A percentile compares a stretch with the other conserved stretches of the same genome.
Conservation (phyloP, 2,113 vertebrate species). For the Misgurnus mizolepis region DNA sequence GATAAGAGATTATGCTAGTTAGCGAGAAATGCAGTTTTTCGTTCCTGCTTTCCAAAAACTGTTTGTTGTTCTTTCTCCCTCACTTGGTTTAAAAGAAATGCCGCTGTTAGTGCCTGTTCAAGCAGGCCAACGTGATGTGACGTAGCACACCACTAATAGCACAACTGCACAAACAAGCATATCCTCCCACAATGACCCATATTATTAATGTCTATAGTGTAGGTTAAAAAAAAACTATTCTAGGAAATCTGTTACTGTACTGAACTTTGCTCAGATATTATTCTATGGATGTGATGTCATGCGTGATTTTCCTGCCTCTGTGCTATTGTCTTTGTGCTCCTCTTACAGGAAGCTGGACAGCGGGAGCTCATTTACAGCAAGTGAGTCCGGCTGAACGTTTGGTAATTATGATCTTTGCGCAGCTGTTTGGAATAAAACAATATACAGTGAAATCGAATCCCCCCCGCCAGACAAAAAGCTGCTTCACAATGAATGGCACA, state of each 20-base stretch:
- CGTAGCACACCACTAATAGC: background rate
- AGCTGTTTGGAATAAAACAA: constrained; percentile 62
- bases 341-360: constrained; percentile 61
- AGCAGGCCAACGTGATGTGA: background rate
- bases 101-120: background rate
- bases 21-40: background rate
- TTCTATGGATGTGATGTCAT: constrained; percentile 66
- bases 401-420: constrained; percentile 56
- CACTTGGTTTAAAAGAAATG: background rate
- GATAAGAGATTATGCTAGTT: too few relatives aligned
- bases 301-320: constrained; percentile 66
- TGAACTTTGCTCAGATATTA: constrained; percentile 56
- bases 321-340: constrained; percentile 66
- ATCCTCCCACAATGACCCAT: background rate
- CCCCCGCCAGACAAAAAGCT: constrained; percentile 31
- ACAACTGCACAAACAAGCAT: background rate
- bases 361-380: constrained; percentile 52
- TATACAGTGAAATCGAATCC: constrained; percentile 37
- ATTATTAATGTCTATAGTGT: background rate
- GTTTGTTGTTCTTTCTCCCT: background rate
- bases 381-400: constrained; percentile 54
- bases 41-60: background rate
- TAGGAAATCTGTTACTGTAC: background rate
- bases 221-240: background rate
- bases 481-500: constrained; percentile 15